Percentiles rank a stretch among this genome's conserved stretches.
Evolutionary conservation across 2,888 invertebrate genomes (phyloP).

Genomic region (Parnassius orleans): DNA sequence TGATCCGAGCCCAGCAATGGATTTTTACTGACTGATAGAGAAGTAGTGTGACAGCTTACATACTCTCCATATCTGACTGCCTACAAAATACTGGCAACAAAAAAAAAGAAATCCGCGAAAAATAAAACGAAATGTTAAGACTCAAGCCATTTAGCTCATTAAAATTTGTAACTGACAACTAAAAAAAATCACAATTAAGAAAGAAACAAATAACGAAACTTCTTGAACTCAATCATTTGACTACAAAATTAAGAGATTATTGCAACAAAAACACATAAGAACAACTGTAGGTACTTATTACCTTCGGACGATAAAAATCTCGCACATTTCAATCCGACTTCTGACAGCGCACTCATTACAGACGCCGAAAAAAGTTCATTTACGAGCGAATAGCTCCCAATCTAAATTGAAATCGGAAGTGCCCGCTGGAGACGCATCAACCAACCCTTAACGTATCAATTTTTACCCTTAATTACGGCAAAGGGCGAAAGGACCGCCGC

Average conservation of each 20-base stretch:
- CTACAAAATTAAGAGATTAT: constrained; percentile 3
- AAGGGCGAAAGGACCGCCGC: constrained; percentile 45
- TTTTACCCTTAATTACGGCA: constrained; percentile 60
- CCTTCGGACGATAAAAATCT: constrained; percentile 9
- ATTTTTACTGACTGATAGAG: too few relatives aligned
- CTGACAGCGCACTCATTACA: constrained; percentile 3
- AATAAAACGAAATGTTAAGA: too few relatives aligned
- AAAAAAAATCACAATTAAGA: too few relatives aligned
- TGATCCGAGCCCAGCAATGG: too few relatives aligned
- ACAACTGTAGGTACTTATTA: constrained; percentile 1
- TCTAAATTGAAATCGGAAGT: constrained; percentile 39
- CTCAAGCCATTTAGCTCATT: too few relatives aligned
- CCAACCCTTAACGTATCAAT: constrained; percentile 65
- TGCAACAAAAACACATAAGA: constrained; percentile 2
- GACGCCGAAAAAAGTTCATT: constrained; percentile 10
- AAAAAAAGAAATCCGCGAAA: too few relatives aligned
- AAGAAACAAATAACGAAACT: too few relatives aligned
- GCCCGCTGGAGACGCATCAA: constrained; percentile 18
- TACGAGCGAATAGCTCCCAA: constrained; percentile 15
- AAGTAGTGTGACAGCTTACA: too few relatives aligned
- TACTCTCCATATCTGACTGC: too few relatives aligned
- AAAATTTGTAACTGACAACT: too few relatives aligned
- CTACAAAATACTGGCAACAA: too few relatives aligned
- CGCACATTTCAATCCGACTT: constrained; percentile 7
- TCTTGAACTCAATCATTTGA: too few relatives aligned